Conservation (phyloP, 2,113 vertebrate genomes). For the Trochalopteron elliotii region DNA sequence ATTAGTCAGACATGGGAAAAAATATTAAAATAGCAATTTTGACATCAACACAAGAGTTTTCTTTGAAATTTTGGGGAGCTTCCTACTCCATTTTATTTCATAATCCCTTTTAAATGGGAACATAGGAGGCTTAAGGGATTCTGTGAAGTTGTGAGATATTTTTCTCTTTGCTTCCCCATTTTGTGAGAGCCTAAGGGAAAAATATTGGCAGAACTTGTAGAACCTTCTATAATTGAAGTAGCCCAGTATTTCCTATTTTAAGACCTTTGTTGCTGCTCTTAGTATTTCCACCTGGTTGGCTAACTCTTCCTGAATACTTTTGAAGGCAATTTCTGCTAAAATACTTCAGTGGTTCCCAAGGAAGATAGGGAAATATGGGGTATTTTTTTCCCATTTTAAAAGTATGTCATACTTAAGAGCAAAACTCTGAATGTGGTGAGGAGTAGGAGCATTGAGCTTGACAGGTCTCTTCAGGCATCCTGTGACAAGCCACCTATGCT, state of each 20-base stretch:
- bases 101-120: conserved; percentile 32
- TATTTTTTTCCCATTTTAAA: neutral
- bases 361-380: neutral
- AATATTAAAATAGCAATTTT: neutral
- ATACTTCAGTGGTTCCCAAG: neutral
- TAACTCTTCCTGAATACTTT: neutral
- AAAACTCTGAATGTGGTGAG: neutral
- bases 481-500: neutral
- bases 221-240: conserved; percentile 10
- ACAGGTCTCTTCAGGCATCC: neutral
- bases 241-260: neutral
- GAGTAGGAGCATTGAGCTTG: neutral
- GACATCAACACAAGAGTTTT: neutral
- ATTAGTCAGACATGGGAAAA: neutral
- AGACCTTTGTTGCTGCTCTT: neutral
- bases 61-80: conserved; percentile 19
- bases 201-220: neutral
- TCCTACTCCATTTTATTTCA: conserved; percentile 16
- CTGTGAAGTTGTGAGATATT: neutral
- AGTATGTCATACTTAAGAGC: neutral
- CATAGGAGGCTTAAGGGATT: neutral
- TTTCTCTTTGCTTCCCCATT: conserved; percentile 6
- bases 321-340: neutral
- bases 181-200: neutral
- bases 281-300: neutral